Conservation (phyloP, 2,113 vertebrate species). For the Cottus gobio region DNA sequence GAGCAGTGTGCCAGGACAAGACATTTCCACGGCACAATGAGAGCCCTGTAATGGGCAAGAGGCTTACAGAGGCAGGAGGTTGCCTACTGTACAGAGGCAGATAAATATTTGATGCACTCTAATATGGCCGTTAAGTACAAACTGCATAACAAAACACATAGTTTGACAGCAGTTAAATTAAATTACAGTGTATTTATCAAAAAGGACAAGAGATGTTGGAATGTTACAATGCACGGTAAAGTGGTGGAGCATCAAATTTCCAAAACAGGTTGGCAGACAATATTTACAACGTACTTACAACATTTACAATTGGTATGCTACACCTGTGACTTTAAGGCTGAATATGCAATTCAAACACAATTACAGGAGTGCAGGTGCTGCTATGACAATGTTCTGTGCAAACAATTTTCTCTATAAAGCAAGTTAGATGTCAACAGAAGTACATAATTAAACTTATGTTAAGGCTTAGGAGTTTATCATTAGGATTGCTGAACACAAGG, state of each 20-base stretch:
- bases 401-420: constrained; percentile 56
- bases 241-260: constrained; percentile 67
- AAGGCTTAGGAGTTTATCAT: constrained; percentile 72
- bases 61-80: constrained; percentile 20
- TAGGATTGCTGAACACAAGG: constrained; percentile 59
- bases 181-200: constrained; percentile 72
- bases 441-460: constrained; percentile 64
- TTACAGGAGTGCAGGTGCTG: constrained; percentile 64
- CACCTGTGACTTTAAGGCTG: constrained; percentile 75
- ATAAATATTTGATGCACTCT: constrained; percentile 53
- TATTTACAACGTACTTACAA: constrained; percentile 74
- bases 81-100: constrained; percentile 15
- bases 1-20: constrained; percentile 54
- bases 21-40: constrained; percentile 70
- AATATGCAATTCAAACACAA: constrained; percentile 66
- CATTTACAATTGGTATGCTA: constrained; percentile 63
- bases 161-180: constrained; percentile 52
- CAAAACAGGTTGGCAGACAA: constrained; percentile 43
- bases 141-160: constrained; percentile 47
- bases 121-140: constrained; percentile 30
- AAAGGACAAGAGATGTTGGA: constrained; percentile 69
- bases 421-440: constrained; percentile 47
- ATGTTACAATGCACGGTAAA: constrained; percentile 83
- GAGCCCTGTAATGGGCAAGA: constrained; percentile 55
- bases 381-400: constrained; percentile 66